These are phyloP conservation scores for Lineus longissimus DNA, from an alignment of 1,140 invertebrate genomes.

Conservation along the genomic window DNA sequence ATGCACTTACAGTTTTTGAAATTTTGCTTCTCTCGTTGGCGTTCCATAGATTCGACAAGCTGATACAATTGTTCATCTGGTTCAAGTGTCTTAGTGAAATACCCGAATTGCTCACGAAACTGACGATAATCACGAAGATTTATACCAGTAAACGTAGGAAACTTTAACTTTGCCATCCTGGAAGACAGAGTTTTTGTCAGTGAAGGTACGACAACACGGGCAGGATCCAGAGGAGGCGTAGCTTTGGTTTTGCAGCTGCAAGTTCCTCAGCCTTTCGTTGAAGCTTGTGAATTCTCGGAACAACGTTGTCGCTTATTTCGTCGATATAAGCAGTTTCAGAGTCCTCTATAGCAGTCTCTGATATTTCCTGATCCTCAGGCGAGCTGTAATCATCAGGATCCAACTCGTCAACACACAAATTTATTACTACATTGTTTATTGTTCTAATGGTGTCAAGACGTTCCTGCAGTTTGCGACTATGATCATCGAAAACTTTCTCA, in stretches of 20 bases:
- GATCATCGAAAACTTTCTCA: no score
- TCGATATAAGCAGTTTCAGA: background rate
- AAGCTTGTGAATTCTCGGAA: background rate
- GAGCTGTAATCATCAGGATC: no score
- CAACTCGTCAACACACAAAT: no score
- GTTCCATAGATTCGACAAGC: slow-evolving; percentile 2
- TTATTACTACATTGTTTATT: no score
- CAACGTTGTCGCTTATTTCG: background rate
- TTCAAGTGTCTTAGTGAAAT: background rate
- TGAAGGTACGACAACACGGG: background rate
- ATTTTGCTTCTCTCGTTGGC: background rate
- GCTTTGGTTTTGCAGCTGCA: background rate
- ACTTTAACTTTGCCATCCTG: background rate
- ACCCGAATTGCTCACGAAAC: background rate
- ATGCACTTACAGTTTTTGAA: background rate
- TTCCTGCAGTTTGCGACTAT: no score
- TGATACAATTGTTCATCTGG: background rate
- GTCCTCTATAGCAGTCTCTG: no score
- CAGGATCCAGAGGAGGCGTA: background rate
- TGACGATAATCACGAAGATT: background rate
- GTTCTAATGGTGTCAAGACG: no score
- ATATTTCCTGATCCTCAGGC: no score
- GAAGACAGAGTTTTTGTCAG: background rate
- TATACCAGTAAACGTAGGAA: background rate
- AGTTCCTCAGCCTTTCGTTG: background rate